Evolutionary conservation across 1,140 invertebrate genomes (phyloP), one percentile per base, ranked within the genome.

Genomic region (Eciton burchellii): DNA sequence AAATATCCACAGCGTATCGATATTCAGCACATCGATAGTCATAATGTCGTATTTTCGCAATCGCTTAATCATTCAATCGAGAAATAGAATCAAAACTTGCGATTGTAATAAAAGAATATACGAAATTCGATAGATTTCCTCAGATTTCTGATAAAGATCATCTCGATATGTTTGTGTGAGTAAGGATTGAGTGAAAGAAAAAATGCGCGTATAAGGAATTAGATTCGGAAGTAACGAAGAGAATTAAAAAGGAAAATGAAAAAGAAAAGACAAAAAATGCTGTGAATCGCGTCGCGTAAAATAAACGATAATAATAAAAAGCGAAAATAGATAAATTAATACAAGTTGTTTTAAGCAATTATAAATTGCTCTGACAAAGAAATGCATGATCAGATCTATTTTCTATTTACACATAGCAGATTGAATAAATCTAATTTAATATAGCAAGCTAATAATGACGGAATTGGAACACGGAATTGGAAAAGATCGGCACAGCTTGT

Each of bases 381-480:
- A n/a, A n/a, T n/a, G n/a, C n/a, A n/a, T n/a, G n/a, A n/a, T n/a
- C n/a, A n/a, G n/a, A n/a, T n/a, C n/a, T n/a, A n/a, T n/a, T n/a
- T n/a, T n/a, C n/a, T n/a, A n/a, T n/a, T n/a, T n/a, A n/a, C n/a
- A n/a, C n/a, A n/a, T n/a, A n/a, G n/a, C n/a, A n/a, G 12, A 57
- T 16, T n/a, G 26, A 35, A 41, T 41, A 63, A 63, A 63, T 63
- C 35, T 41, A 21, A 62, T 62, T 73, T 29, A 4, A 59, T 26
- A 24, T 16, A n/a, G n/a, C 62, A 63, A 74, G 12, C 12, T 47
- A 24, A 74, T 63, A 43, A 62, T 8, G n/a, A 62, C 35, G 35
- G 60, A 73, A 16, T 29, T 74, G 47, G 16, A 43, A 63, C 35
- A 19, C 14, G 4, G 11, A 14, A 63, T 74, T 3, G n/a, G 6